These are phyloP conservation scores for Suncus etruscus DNA, from an alignment of 2,113 vertebrate genomes.

Conservation along the genomic window DNA sequence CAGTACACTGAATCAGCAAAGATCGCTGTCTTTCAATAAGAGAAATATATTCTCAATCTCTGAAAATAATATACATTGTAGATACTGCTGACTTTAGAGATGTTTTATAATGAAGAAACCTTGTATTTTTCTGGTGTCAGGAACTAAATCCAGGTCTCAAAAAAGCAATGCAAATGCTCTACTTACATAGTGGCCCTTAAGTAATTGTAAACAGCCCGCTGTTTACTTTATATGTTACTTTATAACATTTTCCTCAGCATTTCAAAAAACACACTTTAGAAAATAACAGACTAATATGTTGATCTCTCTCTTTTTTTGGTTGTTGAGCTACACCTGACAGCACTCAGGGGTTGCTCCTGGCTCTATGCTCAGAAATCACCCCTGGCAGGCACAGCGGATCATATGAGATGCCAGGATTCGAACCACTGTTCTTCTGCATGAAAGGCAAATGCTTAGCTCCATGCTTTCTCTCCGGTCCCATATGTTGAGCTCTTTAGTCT, in stretches of 20 bases:
- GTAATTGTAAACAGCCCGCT: not conserved
- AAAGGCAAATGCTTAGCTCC: too few relatives aligned
- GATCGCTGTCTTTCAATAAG: constrained; percentile 19
- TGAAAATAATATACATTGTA: not conserved
- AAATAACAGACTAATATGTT: constrained; percentile 5
- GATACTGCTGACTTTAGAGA: not conserved
- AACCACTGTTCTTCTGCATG: too few relatives aligned
- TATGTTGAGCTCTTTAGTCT: not conserved
- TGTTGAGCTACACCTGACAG: too few relatives aligned
- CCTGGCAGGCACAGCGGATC: too few relatives aligned
- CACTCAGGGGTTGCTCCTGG: too few relatives aligned
- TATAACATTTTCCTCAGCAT: constrained; percentile 3
- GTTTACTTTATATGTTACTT: not conserved
- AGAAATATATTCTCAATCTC: constrained; percentile 38
- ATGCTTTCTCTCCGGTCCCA: too few relatives aligned
- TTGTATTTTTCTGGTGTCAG: too few relatives aligned
- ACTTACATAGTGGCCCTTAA: too few relatives aligned
- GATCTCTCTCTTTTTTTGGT: not conserved
- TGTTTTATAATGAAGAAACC: not conserved
- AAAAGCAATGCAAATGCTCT: too few relatives aligned
- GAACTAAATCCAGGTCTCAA: too few relatives aligned
- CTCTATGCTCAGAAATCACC: too few relatives aligned
- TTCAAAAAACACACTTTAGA: constrained; percentile 13
- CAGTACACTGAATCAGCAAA: not conserved
- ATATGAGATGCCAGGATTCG: too few relatives aligned